A percentile compares a stretch with the other conserved stretches of the same genome.
phyloP scores from a whole-genome alignment of 2,888 invertebrate species.

The Atrina japonica region DNA sequence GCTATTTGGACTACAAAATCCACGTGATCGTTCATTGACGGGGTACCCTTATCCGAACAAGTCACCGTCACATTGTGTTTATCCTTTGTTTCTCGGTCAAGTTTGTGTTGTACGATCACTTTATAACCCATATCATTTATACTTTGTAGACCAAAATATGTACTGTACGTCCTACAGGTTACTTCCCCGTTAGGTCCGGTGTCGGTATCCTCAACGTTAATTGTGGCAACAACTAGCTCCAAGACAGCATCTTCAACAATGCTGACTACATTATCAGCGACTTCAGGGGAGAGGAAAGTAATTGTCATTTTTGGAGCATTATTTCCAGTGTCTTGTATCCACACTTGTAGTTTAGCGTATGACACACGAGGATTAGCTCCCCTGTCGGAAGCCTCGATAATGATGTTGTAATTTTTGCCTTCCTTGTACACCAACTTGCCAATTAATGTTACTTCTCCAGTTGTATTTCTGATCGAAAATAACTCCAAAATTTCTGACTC shows the following conservation, averaged over 20 bases:
- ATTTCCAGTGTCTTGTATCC: conserved; percentile 38
- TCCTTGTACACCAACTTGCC: conserved; percentile 35
- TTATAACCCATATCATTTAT: conserved; percentile 29
- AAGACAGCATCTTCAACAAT: conserved; percentile 28
- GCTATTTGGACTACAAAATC: conserved; percentile 31
- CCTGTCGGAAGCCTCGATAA: conserved; percentile 40
- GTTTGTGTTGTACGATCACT: conserved; percentile 42
- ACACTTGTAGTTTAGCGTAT: conserved; percentile 26
- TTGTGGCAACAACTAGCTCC: conserved; percentile 28
- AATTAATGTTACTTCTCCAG: conserved; percentile 26
- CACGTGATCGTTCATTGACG: conserved; percentile 30
- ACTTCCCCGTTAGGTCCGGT: conserved; percentile 39
- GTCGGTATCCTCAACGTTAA: conserved; percentile 40
- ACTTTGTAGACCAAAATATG: conserved; percentile 40
- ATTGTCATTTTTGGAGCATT: conserved; percentile 42
- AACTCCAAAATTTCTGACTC: conserved; percentile 34
- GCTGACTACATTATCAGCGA: conserved; percentile 13
- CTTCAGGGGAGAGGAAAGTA: conserved; percentile 24
- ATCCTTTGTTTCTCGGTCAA: conserved; percentile 33
- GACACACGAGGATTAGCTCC: conserved; percentile 31
- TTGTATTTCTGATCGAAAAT: conserved; percentile 36
- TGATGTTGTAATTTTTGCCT: conserved; percentile 35
- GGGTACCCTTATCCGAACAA: conserved; percentile 42
- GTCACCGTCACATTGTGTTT: conserved; percentile 36
- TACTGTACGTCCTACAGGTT: conserved; percentile 35